A percentile compares a stretch with the other conserved stretches of the same genome.
These are phyloP conservation scores for Hirtodrosophila cameraria DNA, from an alignment of 2,888 invertebrate genomes.

Conservation along the genomic window DNA sequence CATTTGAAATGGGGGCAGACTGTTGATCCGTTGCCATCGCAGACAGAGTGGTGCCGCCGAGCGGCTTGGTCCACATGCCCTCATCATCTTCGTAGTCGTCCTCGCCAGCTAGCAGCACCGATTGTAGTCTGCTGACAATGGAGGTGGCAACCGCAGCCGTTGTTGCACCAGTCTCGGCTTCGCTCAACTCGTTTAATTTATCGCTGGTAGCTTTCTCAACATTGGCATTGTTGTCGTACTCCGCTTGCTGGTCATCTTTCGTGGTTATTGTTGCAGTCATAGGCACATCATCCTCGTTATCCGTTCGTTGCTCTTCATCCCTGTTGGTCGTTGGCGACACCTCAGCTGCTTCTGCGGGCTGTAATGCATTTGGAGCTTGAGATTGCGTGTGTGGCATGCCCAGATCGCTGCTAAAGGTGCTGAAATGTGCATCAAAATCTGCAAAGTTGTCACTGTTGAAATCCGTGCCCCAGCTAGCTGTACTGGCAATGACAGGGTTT, in stretches of 20 bases:
- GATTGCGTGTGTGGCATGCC: constrained; percentile 51
- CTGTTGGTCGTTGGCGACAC: constrained; percentile 5
- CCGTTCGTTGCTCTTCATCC: constrained; percentile 19
- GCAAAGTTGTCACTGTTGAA: constrained; percentile 82
- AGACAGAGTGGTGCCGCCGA: constrained; percentile 61
- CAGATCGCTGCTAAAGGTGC: constrained; percentile 77
- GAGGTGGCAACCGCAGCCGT: constrained; percentile 45
- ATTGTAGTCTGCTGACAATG: constrained; percentile 63
- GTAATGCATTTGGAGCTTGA: constrained; percentile 10
- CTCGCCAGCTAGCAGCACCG: constrained; percentile 70
- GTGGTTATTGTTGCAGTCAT: constrained; percentile 24
- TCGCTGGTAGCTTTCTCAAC: constrained; percentile 73
- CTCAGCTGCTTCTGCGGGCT: constrained; percentile 14
- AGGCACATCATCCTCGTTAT: constrained; percentile 39
- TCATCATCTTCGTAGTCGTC: constrained; percentile 81
- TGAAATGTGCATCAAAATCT: constrained; percentile 83
- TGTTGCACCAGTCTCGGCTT: constrained; percentile 36
- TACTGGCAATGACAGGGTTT: constrained; percentile 51
- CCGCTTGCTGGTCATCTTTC: constrained; percentile 58
- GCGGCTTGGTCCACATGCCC: constrained; percentile 82
- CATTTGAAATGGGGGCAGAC: constrained; percentile 57
- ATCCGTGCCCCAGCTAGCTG: constrained; percentile 74
- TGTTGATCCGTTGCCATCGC: constrained; percentile 40
- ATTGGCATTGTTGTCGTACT: constrained; percentile 82
- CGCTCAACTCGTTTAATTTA: constrained; percentile 43